Base-by-base conservation (phyloP, 1,140 invertebrate genomes). In the Brachionus rubens region DNA sequence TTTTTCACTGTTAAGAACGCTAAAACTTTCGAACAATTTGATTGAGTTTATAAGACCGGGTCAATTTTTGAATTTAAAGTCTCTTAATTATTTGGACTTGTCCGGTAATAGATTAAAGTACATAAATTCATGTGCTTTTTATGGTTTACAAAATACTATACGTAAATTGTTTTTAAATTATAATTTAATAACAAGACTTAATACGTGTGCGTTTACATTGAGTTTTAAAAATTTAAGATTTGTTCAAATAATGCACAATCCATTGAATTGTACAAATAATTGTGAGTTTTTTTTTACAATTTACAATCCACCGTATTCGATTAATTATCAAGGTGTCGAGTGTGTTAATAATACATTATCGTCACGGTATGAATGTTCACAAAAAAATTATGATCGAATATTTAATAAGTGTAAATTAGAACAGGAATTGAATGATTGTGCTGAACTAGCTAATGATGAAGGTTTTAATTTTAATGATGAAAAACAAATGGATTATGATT, bases 161-260 rank as follows among this genome's bases (percentile, higher is more conserved):
- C 19, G 28, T 19, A 48, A 48, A 52, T 21, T 72, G 0, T 40
- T 50, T 40, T 30, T 72, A 21, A 72, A 72, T 72, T 72, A 48
- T 21, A 72, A 72, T 16, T 19, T 4, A 14, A 72, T 72, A 33
- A 33, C n/a, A 0, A 4, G 50, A 10, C 19, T 72, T 2, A 72
- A 72, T 54, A 36, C 68, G 36, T 72, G 68, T 19, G 68, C 68
- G 10, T 72, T 72, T 48, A 50, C 50, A 16, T 50, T 50, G 16
- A 10, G 26, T 12, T 72, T 72, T 48, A 54, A 36, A 6, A 26
- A 54, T 40, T 33, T 72, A 21, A 36, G 68, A 72, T 72, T 72
- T 36, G 68, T 72, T 19, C 68, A 72, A 54, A 72, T 72, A 36
- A 48, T 72, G 46, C 68, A 72, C 28, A 72, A 72, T 54, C 68